These are phyloP conservation scores for Endomychus coccineus DNA, from an alignment of 2,888 invertebrate species.

Conservation along the genomic window DNA sequence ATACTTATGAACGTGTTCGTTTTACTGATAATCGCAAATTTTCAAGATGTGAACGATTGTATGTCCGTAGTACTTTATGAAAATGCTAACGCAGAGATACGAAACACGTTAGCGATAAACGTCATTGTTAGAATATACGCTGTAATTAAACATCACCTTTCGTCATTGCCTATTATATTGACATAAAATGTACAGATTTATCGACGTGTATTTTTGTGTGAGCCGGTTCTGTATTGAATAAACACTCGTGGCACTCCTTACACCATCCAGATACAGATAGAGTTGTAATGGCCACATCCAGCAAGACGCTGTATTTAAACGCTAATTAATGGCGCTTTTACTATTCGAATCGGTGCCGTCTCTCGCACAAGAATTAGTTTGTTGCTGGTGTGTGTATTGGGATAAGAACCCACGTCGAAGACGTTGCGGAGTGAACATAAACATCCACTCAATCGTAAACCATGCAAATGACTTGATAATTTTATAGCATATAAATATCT, in stretches of 20 bases:
- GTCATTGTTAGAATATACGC: too few species aligned
- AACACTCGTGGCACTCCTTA: constrained; percentile 44
- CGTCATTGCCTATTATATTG: too few species aligned
- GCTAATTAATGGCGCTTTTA: constrained; percentile 31
- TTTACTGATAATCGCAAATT: too few species aligned
- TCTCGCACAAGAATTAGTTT: constrained; percentile 15
- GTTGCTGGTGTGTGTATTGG: constrained; percentile 12
- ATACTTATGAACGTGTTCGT: too few species aligned
- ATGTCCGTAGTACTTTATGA: too few species aligned
- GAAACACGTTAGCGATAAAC: too few species aligned
- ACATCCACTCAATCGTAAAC: constrained; percentile 14
- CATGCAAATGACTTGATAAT: constrained; percentile 15
- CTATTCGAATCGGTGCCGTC: constrained; percentile 15
- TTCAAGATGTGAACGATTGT: too few species aligned
- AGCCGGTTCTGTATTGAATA: constrained; percentile 21
- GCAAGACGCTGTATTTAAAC: constrained; percentile 32
- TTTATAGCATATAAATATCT: constrained; percentile 14
- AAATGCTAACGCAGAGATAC: too few species aligned
- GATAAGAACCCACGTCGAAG: constrained; percentile 15
- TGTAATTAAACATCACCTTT: too few species aligned
- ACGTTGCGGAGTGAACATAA: constrained; percentile 14
- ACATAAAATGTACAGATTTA: too few species aligned
- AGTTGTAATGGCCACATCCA: constrained; percentile 39
- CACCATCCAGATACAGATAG: constrained; percentile 35
- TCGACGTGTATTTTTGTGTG: constrained; percentile 1